These are phyloP conservation scores for Nylanderia fulva DNA, from an alignment of 1,140 invertebrate species.

Conservation along the genomic window DNA sequence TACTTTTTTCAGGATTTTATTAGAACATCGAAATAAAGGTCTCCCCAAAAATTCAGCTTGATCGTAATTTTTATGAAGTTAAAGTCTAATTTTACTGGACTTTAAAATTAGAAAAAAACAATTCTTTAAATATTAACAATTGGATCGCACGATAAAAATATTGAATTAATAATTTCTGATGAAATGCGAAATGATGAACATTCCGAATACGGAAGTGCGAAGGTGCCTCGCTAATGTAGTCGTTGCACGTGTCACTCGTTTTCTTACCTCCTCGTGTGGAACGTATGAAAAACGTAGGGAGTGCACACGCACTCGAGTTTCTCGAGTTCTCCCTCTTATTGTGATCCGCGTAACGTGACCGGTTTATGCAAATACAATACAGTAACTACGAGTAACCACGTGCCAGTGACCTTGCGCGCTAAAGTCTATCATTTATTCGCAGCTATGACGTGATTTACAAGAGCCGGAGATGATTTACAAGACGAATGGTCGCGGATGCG, in stretches of 20 bases:
- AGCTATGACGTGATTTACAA: slow-evolving; percentile 69
- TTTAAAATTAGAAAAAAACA: too few relatives aligned
- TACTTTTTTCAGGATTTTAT: too few relatives aligned
- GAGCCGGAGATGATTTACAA: slow-evolving; percentile 74
- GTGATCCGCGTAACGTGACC: slow-evolving; percentile 64
- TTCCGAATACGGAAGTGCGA: too few relatives aligned
- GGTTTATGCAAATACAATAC: slow-evolving; percentile 75
- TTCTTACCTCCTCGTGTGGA: background rate
- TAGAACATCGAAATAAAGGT: too few relatives aligned
- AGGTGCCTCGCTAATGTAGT: background rate
- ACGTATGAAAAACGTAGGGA: background rate
- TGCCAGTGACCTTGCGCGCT: slow-evolving; percentile 46
- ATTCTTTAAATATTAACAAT: background rate
- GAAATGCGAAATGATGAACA: background rate
- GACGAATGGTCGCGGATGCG: slow-evolving; percentile 58
- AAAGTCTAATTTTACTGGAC: too few relatives aligned
- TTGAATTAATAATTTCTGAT: background rate
- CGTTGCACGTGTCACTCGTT: background rate
- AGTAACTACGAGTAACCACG: slow-evolving; percentile 39
- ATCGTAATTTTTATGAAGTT: too few relatives aligned
- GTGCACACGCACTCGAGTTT: background rate
- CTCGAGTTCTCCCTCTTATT: slow-evolving; percentile 9
- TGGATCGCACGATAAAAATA: background rate
- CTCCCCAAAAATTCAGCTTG: too few relatives aligned
- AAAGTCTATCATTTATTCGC: slow-evolving; percentile 78